Percentiles rank a stretch among this genome's conserved stretches.
phyloP scores from a whole-genome alignment of 2,113 vertebrate species.

The Ailuropoda melanoleuca region DNA sequence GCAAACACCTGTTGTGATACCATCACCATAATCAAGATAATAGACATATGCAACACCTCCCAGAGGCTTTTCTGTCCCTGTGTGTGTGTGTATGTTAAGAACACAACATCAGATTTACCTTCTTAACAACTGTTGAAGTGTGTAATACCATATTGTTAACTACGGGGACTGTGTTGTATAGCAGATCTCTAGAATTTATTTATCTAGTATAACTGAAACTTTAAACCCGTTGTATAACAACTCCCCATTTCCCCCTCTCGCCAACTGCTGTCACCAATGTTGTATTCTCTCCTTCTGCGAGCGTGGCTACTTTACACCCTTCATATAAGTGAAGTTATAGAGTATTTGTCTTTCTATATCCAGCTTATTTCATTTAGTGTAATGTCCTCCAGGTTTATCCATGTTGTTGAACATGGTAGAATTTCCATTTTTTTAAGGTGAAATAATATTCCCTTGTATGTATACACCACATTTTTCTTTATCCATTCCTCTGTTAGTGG shows the following conservation, averaged over 20 bases:
- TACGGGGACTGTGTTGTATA: not conserved
- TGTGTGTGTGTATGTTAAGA: not conserved
- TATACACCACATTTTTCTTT: not conserved
- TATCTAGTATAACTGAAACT: not conserved
- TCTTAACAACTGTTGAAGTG: not conserved
- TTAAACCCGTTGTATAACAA: not conserved
- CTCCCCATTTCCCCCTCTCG: not conserved
- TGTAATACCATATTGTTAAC: not conserved
- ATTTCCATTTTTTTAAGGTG: not conserved
- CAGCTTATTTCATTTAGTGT: not conserved
- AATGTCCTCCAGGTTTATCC: not conserved
- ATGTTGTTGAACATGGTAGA: not conserved
- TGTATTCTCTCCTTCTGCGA: not conserved
- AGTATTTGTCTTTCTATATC: not conserved
- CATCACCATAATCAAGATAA: not conserved
- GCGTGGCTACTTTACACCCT: not conserved
- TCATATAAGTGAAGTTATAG: not conserved
- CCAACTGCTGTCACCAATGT: not conserved
- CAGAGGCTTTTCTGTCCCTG: not conserved
- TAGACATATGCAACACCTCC: not conserved
- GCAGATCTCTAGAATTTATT: not conserved
- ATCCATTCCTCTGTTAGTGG: not conserved
- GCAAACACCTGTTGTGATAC: not conserved
- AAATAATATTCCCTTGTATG: not conserved
- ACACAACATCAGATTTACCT: not conserved